Evolutionary conservation across 2,797 vertebrate genomes (phyloP), one percentile per base, ranked within the genome.

Genomic region (Crenuchus spilurus): DNA sequence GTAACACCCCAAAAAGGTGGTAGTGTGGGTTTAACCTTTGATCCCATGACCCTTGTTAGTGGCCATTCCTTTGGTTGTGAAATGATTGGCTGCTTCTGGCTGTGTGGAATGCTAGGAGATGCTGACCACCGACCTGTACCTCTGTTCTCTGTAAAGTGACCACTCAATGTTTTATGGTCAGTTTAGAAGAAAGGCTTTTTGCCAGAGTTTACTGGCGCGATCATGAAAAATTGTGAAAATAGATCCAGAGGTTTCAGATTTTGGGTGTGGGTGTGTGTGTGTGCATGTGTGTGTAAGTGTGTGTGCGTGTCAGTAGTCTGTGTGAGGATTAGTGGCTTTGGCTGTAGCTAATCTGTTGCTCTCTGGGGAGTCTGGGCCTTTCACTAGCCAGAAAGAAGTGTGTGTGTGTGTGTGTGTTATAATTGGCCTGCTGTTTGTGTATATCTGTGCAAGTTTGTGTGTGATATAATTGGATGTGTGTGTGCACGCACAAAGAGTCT

Each of bases 21-120:
- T 84, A 72, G 74, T 92, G 92, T 93, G 83, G 88, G 80, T 91
- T 91, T 93, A 93, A 91, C 92, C 92, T 87, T 70, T 87, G 84
- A 87, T 84, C 82, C 51, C 1, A 2, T 82, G 87, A 91, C 88
- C 89, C 86, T 74, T 79, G 87, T 93, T 87, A 86, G 90, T 88
- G 87, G 86, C 78, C 22, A 26, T 52, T 87, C 76, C 74, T 83
- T 78, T 18, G 63, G 78, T 64, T 84, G 80, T 77, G 83, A 88
- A 90, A 87, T 65, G 71, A 87, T 82, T 79, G 78, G 84, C 84
- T 90, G 76, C 84, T 87, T 86, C 82, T 83, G 54, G 33, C 57
- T 54, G 14, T 41, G 70, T 60, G 54, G 61, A 70, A 75, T 75
- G 70, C 37, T 74, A 49, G 28, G 63, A 54, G 80, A 83, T 87